A percentile compares a stretch with the other conserved stretches of the same genome.
phyloP scores from a whole-genome alignment of 37 sponge, comb jelly and placozoan genomes.

The Amphimedon queenslandica region DNA sequence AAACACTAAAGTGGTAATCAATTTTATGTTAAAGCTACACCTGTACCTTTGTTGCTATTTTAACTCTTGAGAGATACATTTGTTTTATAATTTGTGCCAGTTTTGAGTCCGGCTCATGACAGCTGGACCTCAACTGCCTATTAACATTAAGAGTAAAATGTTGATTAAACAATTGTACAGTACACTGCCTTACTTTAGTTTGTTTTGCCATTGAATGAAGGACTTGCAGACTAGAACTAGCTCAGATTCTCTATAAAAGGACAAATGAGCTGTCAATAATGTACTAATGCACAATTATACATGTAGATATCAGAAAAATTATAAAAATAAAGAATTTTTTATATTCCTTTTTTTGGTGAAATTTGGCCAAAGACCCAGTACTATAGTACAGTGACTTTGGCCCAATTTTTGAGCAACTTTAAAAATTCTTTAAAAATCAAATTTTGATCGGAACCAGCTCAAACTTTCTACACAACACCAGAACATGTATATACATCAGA shows the following conservation, averaged over 20 bases:
- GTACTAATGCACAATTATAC: background rate
- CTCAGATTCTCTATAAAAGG: slow-evolving; percentile 34
- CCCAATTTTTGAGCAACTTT: too few species aligned
- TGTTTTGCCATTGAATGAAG: slow-evolving; percentile 60
- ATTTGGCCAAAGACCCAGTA: too few species aligned
- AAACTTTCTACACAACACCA: too few species aligned
- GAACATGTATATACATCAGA: too few species aligned
- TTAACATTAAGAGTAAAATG: background rate
- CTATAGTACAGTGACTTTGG: too few species aligned
- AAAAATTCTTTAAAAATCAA: too few species aligned
- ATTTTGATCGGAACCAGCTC: too few species aligned
- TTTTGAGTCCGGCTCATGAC: slow-evolving; percentile 15
- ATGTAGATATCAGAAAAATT: slow-evolving; percentile 1
- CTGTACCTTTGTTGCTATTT: slow-evolving; percentile 46
- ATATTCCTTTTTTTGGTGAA: too few species aligned
- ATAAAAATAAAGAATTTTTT: too few species aligned
- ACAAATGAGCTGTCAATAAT: background rate
- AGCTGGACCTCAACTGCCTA: slow-evolving; percentile 32
- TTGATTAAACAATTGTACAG: too few species aligned
- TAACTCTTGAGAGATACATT: slow-evolving; percentile 30
- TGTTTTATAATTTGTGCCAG: slow-evolving; percentile 57
- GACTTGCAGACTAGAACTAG: slow-evolving; percentile 56
- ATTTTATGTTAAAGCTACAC: too few species aligned
- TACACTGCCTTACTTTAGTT: slow-evolving; percentile 72
- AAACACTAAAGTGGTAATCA: background rate